A percentile compares a stretch with the other conserved stretches of the same genome.
Evolutionary conservation across 2,797 vertebrate genomes (phyloP).

Genomic region (Eurystomus glaucurus): DNA sequence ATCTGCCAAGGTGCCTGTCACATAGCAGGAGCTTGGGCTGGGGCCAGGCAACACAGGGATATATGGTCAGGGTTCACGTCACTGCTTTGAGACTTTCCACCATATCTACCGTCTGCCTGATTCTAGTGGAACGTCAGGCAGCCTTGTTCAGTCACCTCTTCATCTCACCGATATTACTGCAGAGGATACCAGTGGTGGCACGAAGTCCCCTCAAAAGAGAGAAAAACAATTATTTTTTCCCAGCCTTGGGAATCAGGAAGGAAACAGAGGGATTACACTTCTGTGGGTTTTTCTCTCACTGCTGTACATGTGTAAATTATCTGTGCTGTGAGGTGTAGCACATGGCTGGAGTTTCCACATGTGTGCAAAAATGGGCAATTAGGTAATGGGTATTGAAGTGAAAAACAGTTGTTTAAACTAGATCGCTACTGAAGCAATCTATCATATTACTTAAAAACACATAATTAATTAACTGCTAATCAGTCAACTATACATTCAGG

Average conservation of each 20-base stretch:
- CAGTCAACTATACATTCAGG: background rate
- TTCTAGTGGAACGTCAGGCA: background rate
- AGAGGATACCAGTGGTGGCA: background rate
- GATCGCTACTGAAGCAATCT: background rate
- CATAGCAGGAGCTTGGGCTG: background rate
- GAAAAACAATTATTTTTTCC: background rate
- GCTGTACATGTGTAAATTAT: background rate
- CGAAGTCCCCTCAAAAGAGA: background rate
- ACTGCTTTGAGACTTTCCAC: background rate
- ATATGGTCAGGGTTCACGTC: background rate
- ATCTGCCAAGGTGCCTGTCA: background rate
- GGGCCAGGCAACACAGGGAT: rapidly evolving
- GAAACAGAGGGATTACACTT: background rate
- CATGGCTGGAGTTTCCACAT: background rate
- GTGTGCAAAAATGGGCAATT: background rate
- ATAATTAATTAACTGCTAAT: background rate
- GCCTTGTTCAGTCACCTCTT: background rate
- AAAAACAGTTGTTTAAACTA: background rate
- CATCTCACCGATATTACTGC: too few relatives aligned
- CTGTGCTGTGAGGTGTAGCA: background rate
- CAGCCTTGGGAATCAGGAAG: background rate
- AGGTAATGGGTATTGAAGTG: background rate
- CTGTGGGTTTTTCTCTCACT: background rate
- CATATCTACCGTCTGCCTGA: background rate
- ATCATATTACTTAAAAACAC: background rate